Percentiles rank a stretch among this genome's conserved stretches.
phyloP scores from a whole-genome alignment of 2,113 vertebrate species.

The Ammospiza nelsoni region DNA sequence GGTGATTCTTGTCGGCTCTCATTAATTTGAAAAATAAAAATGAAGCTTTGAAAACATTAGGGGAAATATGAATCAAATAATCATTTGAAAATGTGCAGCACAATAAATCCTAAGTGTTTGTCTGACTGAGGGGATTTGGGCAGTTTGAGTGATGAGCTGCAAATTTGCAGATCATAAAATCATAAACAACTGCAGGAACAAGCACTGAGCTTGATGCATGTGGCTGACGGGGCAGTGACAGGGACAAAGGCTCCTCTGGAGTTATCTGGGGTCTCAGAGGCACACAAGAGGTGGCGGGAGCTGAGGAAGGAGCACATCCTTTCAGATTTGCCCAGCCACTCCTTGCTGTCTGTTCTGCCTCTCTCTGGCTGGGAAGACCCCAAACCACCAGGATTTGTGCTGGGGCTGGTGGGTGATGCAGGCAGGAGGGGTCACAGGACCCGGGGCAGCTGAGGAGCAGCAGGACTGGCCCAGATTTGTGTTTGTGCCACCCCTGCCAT shows the following conservation, averaged over 20 bases:
- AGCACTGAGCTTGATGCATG: background rate
- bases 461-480: background rate
- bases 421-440: background rate
- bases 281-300: background rate
- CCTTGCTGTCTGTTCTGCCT: background rate
- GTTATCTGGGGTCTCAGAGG: background rate
- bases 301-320: too few relatives aligned
- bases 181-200: background rate
- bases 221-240: background rate
- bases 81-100: background rate
- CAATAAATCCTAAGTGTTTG: background rate
- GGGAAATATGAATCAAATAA: conserved; percentile 1
- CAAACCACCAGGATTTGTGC: background rate
- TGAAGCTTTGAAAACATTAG: background rate
- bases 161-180: background rate
- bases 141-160: background rate
- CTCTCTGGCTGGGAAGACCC: background rate
- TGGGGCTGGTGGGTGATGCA: background rate
- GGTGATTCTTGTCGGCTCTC: background rate
- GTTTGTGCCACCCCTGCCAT: background rate
- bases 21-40: conserved; percentile 12
- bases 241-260: background rate
- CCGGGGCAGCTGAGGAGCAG: background rate
- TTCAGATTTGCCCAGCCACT: background rate
- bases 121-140: background rate